phyloP scores from a whole-genome alignment of 2,888 invertebrate species.

The Cataglyphis albicans region DNA sequence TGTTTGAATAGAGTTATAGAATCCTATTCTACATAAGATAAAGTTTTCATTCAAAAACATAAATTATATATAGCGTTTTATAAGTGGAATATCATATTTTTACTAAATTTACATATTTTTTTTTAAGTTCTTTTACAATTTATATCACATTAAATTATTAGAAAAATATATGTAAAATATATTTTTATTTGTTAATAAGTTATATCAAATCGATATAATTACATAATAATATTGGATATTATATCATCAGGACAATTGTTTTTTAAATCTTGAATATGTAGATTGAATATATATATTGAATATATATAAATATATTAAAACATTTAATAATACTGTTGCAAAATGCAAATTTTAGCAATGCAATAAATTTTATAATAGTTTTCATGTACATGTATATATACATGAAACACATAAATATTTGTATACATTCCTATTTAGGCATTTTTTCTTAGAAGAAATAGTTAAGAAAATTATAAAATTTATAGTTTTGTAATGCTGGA shows the following conservation, averaged over 20 bases:
- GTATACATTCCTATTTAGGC: slow-evolving; percentile 22
- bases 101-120: neutral
- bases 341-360: neutral
- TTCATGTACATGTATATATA: neutral
- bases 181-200: neutral
- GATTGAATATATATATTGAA: neutral
- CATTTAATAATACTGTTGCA: neutral
- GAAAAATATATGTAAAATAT: neutral
- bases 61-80: neutral
- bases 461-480: neutral
- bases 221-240: neutral
- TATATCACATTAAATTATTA: neutral
- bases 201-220: slow-evolving; percentile 7
- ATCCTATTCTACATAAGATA: neutral
- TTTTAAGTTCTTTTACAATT: neutral
- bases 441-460: neutral
- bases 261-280: slow-evolving; percentile 4
- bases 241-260: neutral
- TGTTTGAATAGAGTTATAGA: neutral
- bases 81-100: neutral
- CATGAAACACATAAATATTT: neutral
- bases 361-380: neutral
- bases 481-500: neutral
- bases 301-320: slow-evolving; percentile 1
- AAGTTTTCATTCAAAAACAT: neutral